Base-by-base conservation (phyloP, 2,888 invertebrate species). In the Vesta saturnalis region DNA sequence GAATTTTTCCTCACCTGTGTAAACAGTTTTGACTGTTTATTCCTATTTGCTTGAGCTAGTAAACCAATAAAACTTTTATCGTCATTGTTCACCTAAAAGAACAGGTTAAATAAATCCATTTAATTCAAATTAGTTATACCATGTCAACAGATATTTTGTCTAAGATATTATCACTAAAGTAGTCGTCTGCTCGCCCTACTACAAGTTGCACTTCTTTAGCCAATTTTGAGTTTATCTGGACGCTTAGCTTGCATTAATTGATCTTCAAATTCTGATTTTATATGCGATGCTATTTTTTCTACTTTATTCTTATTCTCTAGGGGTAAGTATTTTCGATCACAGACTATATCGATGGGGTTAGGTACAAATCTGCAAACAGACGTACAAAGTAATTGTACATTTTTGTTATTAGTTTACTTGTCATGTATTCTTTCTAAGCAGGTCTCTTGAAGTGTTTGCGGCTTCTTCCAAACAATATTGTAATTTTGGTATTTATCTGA, bases 151-250 rank as follows among this genome's bases (percentile, higher is more conserved):
- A 43, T 6, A 62, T 19, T 19, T 64, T 19, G 16, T 69, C 49
- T 4, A 69, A 56, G 8, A 64, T 64, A 23, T 69, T 35, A 22
- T 68, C 56, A n/a, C 10, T 30, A 43, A 64, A 58, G 14, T 64
- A 64, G 15, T 64, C 39, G 3, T 39, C 43, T 4, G 59, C 59
- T 21, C 54, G 54, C 8, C 52, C 56, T 6, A 56, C 15, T 15
- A 23, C 30, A 8, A 56, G 1, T 30, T 23, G 5, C 35, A 56
- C 14, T 2, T 12, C 23, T 14, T 23, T 56, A 5, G 23, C 23
- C 21, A 8, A 22, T 4, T 2, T 22, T 55, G 18, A 14, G 15
- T 43, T 43, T 39, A 12, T 58, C 19, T n/a, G 23, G 16, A n/a
- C n/a, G n/a, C 14, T 55, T 3, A 12, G n/a, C n/a, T 2, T 22